Conservation (phyloP, 2,113 vertebrate species). For the Glaucidium brasilianum region DNA sequence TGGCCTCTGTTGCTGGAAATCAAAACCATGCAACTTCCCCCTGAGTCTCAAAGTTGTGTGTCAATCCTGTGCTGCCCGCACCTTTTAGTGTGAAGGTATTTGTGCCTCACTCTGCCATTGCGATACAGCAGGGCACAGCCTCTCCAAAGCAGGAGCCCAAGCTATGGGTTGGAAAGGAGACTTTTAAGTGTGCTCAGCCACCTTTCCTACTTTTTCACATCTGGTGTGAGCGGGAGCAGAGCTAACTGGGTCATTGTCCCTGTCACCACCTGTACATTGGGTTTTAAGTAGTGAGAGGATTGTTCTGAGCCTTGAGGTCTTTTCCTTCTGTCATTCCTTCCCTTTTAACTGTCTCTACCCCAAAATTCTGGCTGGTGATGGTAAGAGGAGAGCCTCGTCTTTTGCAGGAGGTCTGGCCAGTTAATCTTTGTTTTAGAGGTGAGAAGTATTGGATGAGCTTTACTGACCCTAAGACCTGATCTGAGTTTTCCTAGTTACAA, state of each 20-base stretch:
- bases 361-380: not conserved
- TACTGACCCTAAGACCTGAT: not conserved
- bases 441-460: not conserved
- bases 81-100: not conserved
- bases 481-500: not conserved
- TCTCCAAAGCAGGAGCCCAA: not conserved
- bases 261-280: accelerated
- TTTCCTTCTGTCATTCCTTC: not conserved
- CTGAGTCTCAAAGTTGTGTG: not conserved
- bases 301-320: not conserved
- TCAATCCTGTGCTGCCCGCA: not conserved
- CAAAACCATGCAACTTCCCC: not conserved
- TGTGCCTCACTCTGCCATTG: accelerated
- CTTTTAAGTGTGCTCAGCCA: not conserved
- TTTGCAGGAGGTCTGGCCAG: not conserved
- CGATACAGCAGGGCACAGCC: not conserved
- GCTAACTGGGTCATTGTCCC: not conserved
- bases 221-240: not conserved
- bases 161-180: not conserved
- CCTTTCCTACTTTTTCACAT: not conserved
- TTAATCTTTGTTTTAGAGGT: not conserved
- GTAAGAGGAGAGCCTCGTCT: accelerated
- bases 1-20: not conserved
- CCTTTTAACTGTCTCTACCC: not conserved
- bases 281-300: not conserved